Evolutionary conservation across 2,797 vertebrate species (phyloP), one percentile per base, ranked within the genome.

Genomic region (Chelonia mydas): DNA sequence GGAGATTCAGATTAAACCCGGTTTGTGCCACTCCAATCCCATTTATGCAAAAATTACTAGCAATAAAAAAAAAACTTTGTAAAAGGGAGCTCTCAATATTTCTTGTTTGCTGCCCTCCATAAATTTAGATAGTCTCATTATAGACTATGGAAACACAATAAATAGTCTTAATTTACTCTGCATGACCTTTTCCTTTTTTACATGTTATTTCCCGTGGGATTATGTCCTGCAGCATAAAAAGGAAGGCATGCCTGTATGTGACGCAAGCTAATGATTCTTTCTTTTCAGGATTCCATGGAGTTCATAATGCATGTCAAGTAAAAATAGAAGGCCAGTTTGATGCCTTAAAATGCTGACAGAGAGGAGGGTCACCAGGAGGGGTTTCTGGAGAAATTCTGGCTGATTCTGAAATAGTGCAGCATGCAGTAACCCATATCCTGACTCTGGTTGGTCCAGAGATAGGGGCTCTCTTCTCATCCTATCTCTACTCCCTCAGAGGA

Each of bases 1-100:
- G 90, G 49, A 68, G 21, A 86, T 86, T 88, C 53, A 82, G 17
- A 95, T 94, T 96, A 97, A 95, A 97, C 90, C 28, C 21, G 92
- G 15, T 10, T 96, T 87, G 3, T 88, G 10, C 49, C 37, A 89
- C 11, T 96, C 55, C 10, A 93, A 57, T 85, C n/a, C 15, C 17
- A 90, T 86, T 87, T 89, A 76, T 81, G 57, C 12, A 96, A 91
- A 96, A 96, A 89, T 86, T 95, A 7, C 27, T 88, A 74, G 85
- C 10, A 96, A 95, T 96, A 91, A 94, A 37, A 68, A 68, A n/a
- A 72, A 88, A 94, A 47, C 86, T 84, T 95, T 7, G 54, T 87
- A 76, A 57, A 51, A 85, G 3, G 7, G 11, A 95, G 2, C 3
- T 91, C 19, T 87, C 81, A 89, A 68, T 96, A 90, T 92, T 94